These are phyloP conservation scores for Formica aserva DNA, from an alignment of 2,888 invertebrate genomes.

Conservation along the genomic window DNA sequence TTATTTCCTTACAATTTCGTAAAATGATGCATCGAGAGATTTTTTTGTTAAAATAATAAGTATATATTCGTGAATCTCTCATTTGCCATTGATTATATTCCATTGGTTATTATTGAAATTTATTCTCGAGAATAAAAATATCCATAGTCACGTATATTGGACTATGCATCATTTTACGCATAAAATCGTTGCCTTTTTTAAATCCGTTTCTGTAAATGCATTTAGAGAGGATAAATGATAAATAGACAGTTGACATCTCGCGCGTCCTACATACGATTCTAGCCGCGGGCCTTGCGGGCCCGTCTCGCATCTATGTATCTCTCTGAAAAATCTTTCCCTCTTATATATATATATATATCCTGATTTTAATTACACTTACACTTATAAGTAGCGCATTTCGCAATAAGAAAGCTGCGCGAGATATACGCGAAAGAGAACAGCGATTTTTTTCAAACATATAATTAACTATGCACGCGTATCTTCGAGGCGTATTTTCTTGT, in stretches of 20 bases:
- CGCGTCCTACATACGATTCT: slow-evolving; percentile 41
- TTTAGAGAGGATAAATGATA: not conserved
- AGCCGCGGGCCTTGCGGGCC: slow-evolving; percentile 11
- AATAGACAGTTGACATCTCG: not conserved
- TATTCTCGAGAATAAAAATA: not conserved
- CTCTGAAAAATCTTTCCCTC: not conserved
- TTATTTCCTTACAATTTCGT: not conserved
- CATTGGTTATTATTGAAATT: not conserved
- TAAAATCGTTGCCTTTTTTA: not conserved
- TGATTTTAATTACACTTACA: slow-evolving; percentile 10
- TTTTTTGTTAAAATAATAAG: not conserved
- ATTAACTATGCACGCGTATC: not conserved
- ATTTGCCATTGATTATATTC: not conserved
- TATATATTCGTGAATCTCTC: not conserved
- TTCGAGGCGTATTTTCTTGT: not conserved
- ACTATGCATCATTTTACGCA: not conserved
- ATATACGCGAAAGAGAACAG: not conserved
- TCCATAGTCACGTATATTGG: not conserved
- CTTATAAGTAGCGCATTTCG: not conserved
- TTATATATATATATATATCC: not conserved
- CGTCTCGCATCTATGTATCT: not conserved
- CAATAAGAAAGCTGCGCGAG: not conserved
- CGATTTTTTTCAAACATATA: not conserved
- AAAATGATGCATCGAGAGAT: not conserved
- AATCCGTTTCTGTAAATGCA: not conserved